Percentiles rank a stretch among this genome's conserved stretches.
Conservation (phyloP, 2,113 vertebrate species). For the Anarhynchus alexandrinus region DNA sequence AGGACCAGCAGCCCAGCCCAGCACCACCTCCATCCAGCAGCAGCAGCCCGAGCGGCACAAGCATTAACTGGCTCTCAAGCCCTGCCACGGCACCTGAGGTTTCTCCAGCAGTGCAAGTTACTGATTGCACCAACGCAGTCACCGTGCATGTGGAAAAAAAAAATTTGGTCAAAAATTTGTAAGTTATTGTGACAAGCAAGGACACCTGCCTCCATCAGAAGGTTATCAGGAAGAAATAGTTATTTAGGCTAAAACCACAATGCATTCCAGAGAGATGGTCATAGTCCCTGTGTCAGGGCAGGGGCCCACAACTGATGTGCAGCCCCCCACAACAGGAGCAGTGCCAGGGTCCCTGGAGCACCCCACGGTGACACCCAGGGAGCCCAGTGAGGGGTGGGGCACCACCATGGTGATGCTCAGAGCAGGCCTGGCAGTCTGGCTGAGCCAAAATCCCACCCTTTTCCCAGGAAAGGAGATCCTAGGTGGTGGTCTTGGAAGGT, state of each 20-base stretch:
- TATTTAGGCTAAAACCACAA: neutral
- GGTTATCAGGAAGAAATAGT: neutral
- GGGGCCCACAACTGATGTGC: neutral
- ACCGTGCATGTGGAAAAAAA: neutral
- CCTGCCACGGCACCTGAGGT: rapidly evolving
- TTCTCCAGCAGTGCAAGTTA: neutral
- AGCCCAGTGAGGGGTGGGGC: neutral
- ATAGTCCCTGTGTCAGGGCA: neutral
- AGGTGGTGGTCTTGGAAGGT: neutral
- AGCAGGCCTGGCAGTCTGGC: neutral
- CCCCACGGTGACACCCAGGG: no score
- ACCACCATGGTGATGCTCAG: neutral
- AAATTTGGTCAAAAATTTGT: neutral
- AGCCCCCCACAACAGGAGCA: neutral
- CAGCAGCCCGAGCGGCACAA: neutral
- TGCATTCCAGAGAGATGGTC: neutral
- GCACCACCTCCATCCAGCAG: neutral
- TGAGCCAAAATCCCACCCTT: rapidly evolving
- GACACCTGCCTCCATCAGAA: neutral
- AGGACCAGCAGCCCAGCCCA: neutral
- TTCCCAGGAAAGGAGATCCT: neutral
- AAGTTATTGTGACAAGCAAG: neutral
- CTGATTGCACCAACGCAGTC: neutral
- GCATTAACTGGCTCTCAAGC: rapidly evolving
- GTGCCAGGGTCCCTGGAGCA: neutral